Evolutionary conservation across 2,113 vertebrate species (phyloP).

Genomic region (Anthoscopus minutus): DNA sequence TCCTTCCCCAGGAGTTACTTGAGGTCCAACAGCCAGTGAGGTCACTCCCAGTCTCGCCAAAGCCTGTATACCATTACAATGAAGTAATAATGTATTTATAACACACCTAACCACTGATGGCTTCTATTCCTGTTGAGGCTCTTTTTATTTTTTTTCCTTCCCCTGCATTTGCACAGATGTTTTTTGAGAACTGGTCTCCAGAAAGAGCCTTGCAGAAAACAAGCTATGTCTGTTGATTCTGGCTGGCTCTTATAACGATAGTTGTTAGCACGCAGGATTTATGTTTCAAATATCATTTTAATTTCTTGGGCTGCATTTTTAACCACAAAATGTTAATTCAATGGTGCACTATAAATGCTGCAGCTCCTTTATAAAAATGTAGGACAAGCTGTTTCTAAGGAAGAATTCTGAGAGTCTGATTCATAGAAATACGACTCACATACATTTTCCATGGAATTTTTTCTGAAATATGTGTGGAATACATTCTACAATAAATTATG

Average conservation of each 20-base stretch:
- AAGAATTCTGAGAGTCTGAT: conserved; percentile 64
- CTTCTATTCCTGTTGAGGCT: conserved; percentile 65
- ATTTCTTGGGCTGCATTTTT: conserved; percentile 72
- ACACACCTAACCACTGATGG: conserved; percentile 73
- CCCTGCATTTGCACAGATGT: conserved; percentile 68
- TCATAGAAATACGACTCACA: conserved; percentile 55
- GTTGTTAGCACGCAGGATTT: conserved; percentile 78
- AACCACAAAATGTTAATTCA: conserved; percentile 76
- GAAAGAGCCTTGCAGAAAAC: conserved; percentile 73
- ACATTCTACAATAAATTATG: conserved; percentile 58
- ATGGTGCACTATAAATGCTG: conserved; percentile 58
- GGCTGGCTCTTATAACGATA: conserved; percentile 67
- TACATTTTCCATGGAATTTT: conserved; percentile 67
- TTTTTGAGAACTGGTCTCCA: conserved; percentile 69
- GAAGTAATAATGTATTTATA: conserved; percentile 81
- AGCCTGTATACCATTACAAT: conserved; percentile 72
- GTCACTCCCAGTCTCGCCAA: conserved; percentile 71
- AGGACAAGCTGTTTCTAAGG: conserved; percentile 66
- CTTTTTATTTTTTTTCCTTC: background rate
- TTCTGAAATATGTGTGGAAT: conserved; percentile 58
- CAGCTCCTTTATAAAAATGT: conserved; percentile 57
- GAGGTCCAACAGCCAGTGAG: conserved; percentile 71
- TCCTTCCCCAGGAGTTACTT: conserved; percentile 29
- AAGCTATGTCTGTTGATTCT: conserved; percentile 77
- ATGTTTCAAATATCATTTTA: conserved; percentile 81